Evolutionary conservation across 2,113 vertebrate species (phyloP), one percentile per base, ranked within the genome.

Genomic region (Podilymbus podiceps): DNA sequence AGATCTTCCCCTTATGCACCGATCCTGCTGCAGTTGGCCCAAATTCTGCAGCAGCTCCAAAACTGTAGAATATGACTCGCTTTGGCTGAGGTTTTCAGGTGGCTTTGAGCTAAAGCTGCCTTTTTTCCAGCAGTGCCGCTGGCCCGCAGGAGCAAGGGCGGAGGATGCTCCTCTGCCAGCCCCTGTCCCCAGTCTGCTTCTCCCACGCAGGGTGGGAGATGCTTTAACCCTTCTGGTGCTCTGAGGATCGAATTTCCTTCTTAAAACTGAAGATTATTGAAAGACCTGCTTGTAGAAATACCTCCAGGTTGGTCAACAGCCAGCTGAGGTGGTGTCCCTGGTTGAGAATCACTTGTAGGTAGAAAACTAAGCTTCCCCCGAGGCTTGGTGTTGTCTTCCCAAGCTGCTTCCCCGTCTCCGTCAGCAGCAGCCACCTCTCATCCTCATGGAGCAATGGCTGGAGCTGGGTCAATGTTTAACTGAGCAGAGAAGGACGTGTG

Each of bases 391-490:
- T 7, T 23, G 35, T 6, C 28, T 80, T 16, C 56, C 12, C 5
- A 2, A 53, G 71, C 47, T 53, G 47, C 62, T 78, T 64, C 30
- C 28, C 52, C 84, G 94, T 67, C 90, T 91, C 89, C 20, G 50
- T 73, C 89, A 93, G 66, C 52, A 71, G 90, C 66, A 72, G 55
- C 46, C 27, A 12, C 44, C 52, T 81, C 93, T 56, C 11, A 0
- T 53, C 72, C 68, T 64, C 11, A 33, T 12, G 3, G 90, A n/a
- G 88, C 52, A 86, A 56, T 11, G 72, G 22, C 76, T 33, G 11
- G 88, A 64, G 30, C 49, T 5, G 10, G 47, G 97, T 98, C 96
- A 98, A 98, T 98, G 95, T 98, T 98, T 98, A 98, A 98, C 98
- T 35, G 4, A 27, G 75, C 50, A 23, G 74, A 87, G 68, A 75